Percentiles rank a stretch among this genome's conserved stretches.
phyloP scores from a whole-genome alignment of 2,888 invertebrate species.

The Agonopterix heracliana region DNA sequence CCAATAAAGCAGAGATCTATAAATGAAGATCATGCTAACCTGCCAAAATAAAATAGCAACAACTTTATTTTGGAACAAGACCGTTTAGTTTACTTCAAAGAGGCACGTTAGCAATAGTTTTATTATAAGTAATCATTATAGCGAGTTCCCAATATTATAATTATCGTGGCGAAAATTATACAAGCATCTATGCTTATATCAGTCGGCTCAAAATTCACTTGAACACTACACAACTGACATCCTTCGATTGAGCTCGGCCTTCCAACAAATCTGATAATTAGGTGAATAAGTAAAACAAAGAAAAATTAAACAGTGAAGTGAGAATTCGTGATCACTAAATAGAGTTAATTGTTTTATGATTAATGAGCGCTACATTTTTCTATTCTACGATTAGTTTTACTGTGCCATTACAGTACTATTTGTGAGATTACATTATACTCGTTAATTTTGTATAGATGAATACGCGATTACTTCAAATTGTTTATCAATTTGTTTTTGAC shows the following conservation, averaged over 20 bases:
- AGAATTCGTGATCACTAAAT: slow-evolving; percentile 9
- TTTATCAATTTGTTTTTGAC: not conserved
- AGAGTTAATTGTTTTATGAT: slow-evolving; percentile 11
- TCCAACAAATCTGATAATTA: slow-evolving; percentile 13
- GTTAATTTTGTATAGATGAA: slow-evolving; percentile 1
- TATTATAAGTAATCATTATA: slow-evolving; percentile 25
- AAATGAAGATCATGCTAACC: too few species aligned
- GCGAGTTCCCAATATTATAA: slow-evolving; percentile 36
- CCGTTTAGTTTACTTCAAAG: too few species aligned
- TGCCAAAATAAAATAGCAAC: too few species aligned
- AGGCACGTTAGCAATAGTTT: too few species aligned
- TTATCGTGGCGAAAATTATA: slow-evolving; percentile 41
- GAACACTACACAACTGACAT: slow-evolving; percentile 39
- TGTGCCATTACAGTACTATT: slow-evolving; percentile 31
- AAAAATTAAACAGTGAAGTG: not conserved
- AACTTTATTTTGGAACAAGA: too few species aligned
- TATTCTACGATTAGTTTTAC: slow-evolving; percentile 14
- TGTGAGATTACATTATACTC: slow-evolving; percentile 17
- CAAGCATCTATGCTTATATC: slow-evolving; percentile 50
- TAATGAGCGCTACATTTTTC: slow-evolving; percentile 20
- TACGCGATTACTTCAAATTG: not conserved
- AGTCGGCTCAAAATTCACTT: slow-evolving; percentile 61
- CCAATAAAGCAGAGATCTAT: too few species aligned
- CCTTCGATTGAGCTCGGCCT: slow-evolving; percentile 37
- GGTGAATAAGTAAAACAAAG: slow-evolving; percentile 1